Conservation (phyloP, 1,140 invertebrate genomes). For the Sipha flava region DNA sequence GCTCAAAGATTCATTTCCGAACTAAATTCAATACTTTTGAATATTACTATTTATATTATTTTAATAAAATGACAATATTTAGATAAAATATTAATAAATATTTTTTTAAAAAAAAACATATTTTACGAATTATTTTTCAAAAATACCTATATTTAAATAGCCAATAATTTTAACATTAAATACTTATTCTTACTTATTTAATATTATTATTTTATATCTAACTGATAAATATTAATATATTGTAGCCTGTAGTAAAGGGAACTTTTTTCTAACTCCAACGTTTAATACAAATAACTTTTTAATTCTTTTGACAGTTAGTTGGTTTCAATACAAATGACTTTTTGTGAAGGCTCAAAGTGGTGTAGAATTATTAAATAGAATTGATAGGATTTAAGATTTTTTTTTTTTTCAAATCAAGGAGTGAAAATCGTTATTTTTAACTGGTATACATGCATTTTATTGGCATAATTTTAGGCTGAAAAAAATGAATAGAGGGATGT, state of each 20-base stretch:
- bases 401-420: not conserved
- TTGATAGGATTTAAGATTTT: not conserved
- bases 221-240: too few relatives aligned
- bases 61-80: too few relatives aligned
- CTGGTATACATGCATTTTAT: not conserved
- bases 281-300: constrained; percentile 18
- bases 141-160: too few relatives aligned
- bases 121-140: too few relatives aligned
- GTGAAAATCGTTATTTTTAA: constrained; percentile 21
- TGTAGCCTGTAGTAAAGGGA: not conserved
- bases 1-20: too few relatives aligned
- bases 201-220: too few relatives aligned
- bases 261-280: not conserved
- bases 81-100: too few relatives aligned
- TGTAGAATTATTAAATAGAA: not conserved
- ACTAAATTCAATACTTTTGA: too few relatives aligned
- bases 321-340: not conserved
- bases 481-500: constrained; percentile 7
- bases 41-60: too few relatives aligned
- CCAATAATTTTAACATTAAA: too few relatives aligned
- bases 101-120: too few relatives aligned
- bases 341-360: not conserved
- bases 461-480: constrained; percentile 15
- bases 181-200: too few relatives aligned
- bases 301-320: constrained; percentile 2